These are phyloP conservation scores for Amorpha juglandis DNA, from an alignment of 2,888 invertebrate species.

Conservation along the genomic window DNA sequence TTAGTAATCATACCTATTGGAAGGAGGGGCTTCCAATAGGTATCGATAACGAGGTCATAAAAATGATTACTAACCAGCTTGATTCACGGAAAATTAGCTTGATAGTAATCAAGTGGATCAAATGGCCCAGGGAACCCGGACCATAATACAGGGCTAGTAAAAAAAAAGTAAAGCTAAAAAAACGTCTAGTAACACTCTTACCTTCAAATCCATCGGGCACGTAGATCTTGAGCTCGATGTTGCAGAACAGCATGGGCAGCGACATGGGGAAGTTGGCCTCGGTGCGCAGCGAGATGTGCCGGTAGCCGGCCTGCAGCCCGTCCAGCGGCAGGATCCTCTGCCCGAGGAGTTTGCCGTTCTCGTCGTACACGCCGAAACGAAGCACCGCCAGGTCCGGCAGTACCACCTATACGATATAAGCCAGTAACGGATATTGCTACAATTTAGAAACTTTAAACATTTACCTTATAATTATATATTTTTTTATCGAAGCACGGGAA, in stretches of 20 bases:
- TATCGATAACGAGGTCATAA: too few relatives aligned
- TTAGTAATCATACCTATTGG: too few relatives aligned
- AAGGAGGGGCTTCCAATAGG: too few relatives aligned
- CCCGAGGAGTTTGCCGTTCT: slow-evolving; percentile 97
- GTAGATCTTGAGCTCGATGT: slow-evolving; percentile 99
- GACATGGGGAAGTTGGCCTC: slow-evolving; percentile 99
- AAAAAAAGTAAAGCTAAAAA: too few relatives aligned
- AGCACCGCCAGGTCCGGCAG: slow-evolving; percentile 98
- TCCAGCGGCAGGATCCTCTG: slow-evolving; percentile 99
- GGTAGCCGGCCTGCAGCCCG: slow-evolving; percentile 98
- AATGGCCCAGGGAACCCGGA: too few relatives aligned
- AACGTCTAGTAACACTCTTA: slow-evolving; percentile 59
- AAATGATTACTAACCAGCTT: too few relatives aligned
- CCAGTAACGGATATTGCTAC: not conserved
- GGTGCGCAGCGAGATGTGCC: slow-evolving; percentile 98
- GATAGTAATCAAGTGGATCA: too few relatives aligned
- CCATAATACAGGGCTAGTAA: too few relatives aligned
- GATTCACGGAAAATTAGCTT: too few relatives aligned
- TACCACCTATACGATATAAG: slow-evolving; percentile 88
- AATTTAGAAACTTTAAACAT: too few relatives aligned
- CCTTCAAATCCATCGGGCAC: slow-evolving; percentile 99
- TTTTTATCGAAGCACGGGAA: too few relatives aligned
- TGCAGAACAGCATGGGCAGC: slow-evolving; percentile 99
- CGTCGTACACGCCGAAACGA: slow-evolving; percentile 99
- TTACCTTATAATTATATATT: too few relatives aligned